A percentile compares a stretch with the other conserved stretches of the same genome.
These are phyloP conservation scores for Aythya baeri DNA, from an alignment of 2,113 vertebrate genomes.

Conservation along the genomic window DNA sequence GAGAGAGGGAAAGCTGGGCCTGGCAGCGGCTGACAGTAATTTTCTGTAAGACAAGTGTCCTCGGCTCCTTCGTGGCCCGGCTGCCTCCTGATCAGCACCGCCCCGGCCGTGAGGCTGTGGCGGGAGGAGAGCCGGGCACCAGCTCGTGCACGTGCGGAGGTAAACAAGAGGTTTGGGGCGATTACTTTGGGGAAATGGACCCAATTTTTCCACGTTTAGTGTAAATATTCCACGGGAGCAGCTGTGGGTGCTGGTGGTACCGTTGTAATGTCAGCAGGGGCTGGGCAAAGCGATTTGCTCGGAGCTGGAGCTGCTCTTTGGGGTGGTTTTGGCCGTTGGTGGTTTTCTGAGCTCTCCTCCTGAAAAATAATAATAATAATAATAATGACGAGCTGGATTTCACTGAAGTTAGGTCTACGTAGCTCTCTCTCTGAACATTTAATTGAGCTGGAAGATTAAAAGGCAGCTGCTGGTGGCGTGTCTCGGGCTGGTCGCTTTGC, in stretches of 20 bases:
- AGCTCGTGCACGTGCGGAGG: neutral
- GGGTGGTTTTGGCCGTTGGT: neutral
- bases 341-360: neutral
- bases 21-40: constrained; percentile 62
- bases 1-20: constrained; percentile 45
- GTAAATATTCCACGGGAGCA: rapidly evolving
- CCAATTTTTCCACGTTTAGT: too few species aligned
- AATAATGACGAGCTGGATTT: neutral
- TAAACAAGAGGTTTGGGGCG: neutral
- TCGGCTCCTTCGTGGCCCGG: constrained; percentile 62
- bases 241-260: rapidly evolving
- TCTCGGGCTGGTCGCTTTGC: neutral
- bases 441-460: neutral
- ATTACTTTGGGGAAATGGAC: too few species aligned
- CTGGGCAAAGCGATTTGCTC: neutral
- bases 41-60: constrained; percentile 70
- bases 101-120: neutral
- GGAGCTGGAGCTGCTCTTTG: neutral
- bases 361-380: too few species aligned
- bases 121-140: neutral
- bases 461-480: neutral
- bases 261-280: rapidly evolving
- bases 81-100: neutral
- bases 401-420: neutral
- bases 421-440: neutral